Percentiles rank a stretch among this genome's conserved stretches.
These are phyloP conservation scores for Trilocha varians DNA, from an alignment of 2,888 invertebrate genomes.

Conservation along the genomic window DNA sequence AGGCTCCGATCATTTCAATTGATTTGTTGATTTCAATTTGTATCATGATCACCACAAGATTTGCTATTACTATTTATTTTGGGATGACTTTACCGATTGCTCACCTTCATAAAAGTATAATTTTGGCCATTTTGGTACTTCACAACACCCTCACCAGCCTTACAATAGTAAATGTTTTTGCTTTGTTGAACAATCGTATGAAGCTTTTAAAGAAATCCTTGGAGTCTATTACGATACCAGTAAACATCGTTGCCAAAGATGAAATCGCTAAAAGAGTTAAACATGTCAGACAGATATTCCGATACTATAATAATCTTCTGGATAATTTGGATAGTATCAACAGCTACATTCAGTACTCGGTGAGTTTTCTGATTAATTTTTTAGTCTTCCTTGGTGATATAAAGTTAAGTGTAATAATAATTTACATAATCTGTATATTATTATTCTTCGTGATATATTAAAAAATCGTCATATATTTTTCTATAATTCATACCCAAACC, in stretches of 20 bases:
- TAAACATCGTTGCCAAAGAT: conserved; percentile 1
- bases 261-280: not conserved
- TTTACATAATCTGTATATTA: too few relatives aligned
- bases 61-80: not conserved
- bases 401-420: too few relatives aligned
- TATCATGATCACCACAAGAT: not conserved
- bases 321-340: not conserved
- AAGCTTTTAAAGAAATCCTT: not conserved
- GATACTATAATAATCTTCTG: not conserved
- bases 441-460: too few relatives aligned
- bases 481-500: too few relatives aligned
- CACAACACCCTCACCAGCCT: not conserved
- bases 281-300: not conserved
- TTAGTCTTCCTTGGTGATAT: too few relatives aligned
- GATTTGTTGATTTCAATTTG: not conserved
- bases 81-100: not conserved
- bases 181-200: not conserved
- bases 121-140: not conserved
- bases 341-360: not conserved
- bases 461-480: too few relatives aligned
- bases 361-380: not conserved
- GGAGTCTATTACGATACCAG: not conserved
- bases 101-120: not conserved
- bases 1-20: not conserved
- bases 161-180: not conserved